Base-by-base conservation (phyloP, 2,113 vertebrate species). In the Cottus gobio region DNA sequence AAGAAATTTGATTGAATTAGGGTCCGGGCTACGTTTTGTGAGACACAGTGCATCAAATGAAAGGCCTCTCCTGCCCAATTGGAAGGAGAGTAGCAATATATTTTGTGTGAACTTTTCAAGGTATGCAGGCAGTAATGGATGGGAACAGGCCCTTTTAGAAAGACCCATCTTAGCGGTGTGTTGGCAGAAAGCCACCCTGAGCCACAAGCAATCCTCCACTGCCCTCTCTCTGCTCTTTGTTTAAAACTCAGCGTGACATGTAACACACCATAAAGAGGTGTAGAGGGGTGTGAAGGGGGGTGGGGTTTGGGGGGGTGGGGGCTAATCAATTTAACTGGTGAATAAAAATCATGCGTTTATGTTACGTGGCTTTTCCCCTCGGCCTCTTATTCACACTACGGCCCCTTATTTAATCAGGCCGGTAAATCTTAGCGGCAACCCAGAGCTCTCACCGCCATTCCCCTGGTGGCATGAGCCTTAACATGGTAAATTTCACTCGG, bases 401-500 rank as follows among this genome's bases (percentile, higher is more conserved):
- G 77, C 72, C 84, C 86, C 82, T 91, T 90, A 92, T 93, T 94
- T 95, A 94, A 95, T 95, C 94, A 93, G 86, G 70, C 64, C 67
- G 67, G 89, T 94, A 93, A 92, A 95, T 95, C 87, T 92, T 71
- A 60, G 80, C 39, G 16, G 85, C 82, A 71, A 76, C 74, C 73
- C 85, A 71, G 84, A 70, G 85, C 85, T 90, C 87, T 86, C 85
- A 68, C 84, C 67, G 75, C 81, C 79, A 84, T 83, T 92, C 93
- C 92, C 91, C 83, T 79, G 83, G 90, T 91, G 91, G 83, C 73
- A 36, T 62, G 82, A 80, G 90, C 90, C 92, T 93, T 93, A 93
- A 92, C 89, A 85, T 94, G 93, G 91, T 94, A 93, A 90, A 94
- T 94, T 95, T 94, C 91, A 93, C 85, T 72, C 57, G 75, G 87